Evolutionary conservation across 2,113 vertebrate species (phyloP).

Genomic region (Donacobius atricapilla): DNA sequence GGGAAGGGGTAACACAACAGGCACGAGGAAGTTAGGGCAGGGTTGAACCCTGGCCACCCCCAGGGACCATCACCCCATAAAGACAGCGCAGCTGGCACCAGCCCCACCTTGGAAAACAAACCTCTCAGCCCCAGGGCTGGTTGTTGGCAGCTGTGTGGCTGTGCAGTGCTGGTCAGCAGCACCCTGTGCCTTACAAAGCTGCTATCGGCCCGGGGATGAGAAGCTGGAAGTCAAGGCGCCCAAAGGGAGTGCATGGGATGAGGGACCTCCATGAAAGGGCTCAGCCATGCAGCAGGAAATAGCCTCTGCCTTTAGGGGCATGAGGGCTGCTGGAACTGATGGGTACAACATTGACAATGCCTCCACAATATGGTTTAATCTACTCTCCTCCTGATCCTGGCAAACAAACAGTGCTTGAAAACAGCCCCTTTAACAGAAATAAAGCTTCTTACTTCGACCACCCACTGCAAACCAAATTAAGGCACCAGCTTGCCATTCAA

Average conservation of each 20-base stretch:
- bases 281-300: neutral
- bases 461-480: neutral
- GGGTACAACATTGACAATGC: neutral
- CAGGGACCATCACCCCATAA: neutral
- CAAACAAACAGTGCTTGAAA: neutral
- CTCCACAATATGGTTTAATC: neutral
- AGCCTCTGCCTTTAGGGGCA: neutral
- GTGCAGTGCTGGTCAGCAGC: neutral
- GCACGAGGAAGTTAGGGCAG: neutral
- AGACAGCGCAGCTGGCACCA: neutral
- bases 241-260: neutral
- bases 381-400: neutral
- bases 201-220: rapidly evolving
- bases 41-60: neutral
- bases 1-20: neutral
- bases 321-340: neutral
- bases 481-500: neutral
- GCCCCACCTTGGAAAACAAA: neutral
- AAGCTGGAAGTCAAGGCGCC: neutral
- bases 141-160: neutral
- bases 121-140: rapidly evolving
- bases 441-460: neutral
- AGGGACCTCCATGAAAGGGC: neutral
- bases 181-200: neutral
- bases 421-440: neutral